Evolutionary conservation across 2,113 vertebrate genomes (phyloP).

Genomic region (Python bivittatus): DNA sequence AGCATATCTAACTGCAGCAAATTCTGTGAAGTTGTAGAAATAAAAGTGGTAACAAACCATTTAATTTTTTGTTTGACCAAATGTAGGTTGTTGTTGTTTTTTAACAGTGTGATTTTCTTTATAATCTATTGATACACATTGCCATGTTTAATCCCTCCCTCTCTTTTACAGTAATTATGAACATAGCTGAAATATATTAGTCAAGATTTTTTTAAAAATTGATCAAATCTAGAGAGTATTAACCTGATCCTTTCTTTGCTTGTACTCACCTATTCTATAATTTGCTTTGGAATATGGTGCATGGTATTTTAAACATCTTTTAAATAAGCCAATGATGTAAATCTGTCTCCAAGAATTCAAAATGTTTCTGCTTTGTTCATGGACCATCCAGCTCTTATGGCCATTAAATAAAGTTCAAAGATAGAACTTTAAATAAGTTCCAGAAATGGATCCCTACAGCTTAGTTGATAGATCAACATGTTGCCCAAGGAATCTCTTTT

Average conservation of each 20-base stretch:
- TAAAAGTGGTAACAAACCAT: conserved; percentile 32
- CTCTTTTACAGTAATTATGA: no score
- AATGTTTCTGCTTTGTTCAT: not conserved
- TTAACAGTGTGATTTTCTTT: conserved; percentile 13
- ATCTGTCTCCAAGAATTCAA: not conserved
- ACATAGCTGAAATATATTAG: no score
- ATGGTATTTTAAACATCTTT: not conserved
- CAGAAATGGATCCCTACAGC: not conserved
- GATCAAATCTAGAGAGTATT: not conserved
- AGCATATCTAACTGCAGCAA: not conserved
- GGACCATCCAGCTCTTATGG: not conserved
- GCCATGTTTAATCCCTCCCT: conserved; percentile 5
- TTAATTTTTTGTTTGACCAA: conserved; percentile 43
- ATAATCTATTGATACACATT: conserved; percentile 28
- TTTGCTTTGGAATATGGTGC: not conserved
- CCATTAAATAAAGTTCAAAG: not conserved
- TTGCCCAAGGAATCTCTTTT: not conserved
- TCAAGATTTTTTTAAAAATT: no score
- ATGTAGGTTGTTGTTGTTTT: not conserved
- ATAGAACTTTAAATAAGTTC: not conserved
- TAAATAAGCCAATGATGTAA: not conserved
- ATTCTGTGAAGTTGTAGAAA: conserved; percentile 41
- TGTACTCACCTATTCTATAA: not conserved
- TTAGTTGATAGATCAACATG: not conserved
- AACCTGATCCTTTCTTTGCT: not conserved